Conservation (phyloP, 2,888 invertebrate genomes). For the Diplazon laetatorius region DNA sequence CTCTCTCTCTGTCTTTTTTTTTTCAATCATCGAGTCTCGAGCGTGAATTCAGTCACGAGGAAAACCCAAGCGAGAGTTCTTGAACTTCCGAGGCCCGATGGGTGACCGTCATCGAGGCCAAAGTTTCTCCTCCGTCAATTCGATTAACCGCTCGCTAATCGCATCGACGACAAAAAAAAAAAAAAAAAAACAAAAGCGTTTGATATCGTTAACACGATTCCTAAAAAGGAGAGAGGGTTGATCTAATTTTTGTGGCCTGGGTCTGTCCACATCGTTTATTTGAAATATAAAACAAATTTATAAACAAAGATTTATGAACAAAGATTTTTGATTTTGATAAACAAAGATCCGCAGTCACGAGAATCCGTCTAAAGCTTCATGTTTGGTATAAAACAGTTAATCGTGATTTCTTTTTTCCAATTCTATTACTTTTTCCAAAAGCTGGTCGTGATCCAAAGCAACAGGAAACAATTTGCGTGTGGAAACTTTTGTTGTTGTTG, state of each 20-base stretch:
- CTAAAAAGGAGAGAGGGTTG: too few relatives aligned
- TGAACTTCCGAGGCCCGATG: slow-evolving; percentile 11
- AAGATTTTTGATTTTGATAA: too few relatives aligned
- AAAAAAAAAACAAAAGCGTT: background rate
- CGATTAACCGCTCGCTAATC: background rate
- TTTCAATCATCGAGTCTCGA: background rate
- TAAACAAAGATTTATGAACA: too few relatives aligned
- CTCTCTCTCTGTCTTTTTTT: background rate
- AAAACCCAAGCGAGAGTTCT: slow-evolving; percentile 10
- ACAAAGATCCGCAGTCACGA: slow-evolving; percentile 16
- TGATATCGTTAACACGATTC: too few relatives aligned
- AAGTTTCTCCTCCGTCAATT: slow-evolving; percentile 14
- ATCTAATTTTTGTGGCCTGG: too few relatives aligned
- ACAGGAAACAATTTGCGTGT: slow-evolving; percentile 2
- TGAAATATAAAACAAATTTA: too few relatives aligned
- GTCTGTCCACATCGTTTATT: too few relatives aligned
- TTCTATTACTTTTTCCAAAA: background rate
- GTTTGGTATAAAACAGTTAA: background rate
- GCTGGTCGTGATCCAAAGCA: background rate
- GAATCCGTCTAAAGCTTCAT: background rate
- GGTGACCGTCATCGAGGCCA: slow-evolving; percentile 21
- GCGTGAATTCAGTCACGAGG: background rate
- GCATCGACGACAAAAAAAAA: background rate
- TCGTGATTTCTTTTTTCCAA: slow-evolving; percentile 8
- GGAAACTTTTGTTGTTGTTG: slow-evolving; percentile 5